Conservation (phyloP, 2,797 vertebrate species). For the Leuciscus waleckii region DNA sequence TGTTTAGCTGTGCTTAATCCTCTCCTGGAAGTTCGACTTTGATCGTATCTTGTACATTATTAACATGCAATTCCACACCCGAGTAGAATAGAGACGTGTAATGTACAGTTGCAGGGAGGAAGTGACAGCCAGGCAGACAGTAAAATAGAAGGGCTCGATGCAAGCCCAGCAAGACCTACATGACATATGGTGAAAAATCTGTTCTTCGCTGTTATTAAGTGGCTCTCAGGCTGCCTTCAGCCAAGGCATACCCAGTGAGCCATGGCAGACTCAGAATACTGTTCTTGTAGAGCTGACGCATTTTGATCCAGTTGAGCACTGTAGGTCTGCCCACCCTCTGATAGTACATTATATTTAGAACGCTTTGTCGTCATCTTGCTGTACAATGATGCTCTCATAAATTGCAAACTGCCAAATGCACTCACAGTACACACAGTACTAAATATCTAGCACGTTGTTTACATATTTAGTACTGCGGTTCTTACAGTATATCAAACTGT, state of each 20-base stretch:
- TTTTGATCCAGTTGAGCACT: conserved; percentile 43
- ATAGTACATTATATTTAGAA: conserved; percentile 55
- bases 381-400: conserved; percentile 26
- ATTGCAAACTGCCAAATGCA: conserved; percentile 13
- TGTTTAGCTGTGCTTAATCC: conserved; percentile 27
- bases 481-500: neutral
- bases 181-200: conserved; percentile 67
- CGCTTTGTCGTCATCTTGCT: conserved; percentile 54
- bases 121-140: neutral
- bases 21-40: conserved; percentile 15
- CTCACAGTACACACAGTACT: neutral
- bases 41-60: conserved; percentile 12
- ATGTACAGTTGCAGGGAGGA: conserved; percentile 42
- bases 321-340: conserved; percentile 52
- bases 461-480: neutral
- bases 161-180: conserved; percentile 53
- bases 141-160: conserved; percentile 30
- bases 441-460: neutral
- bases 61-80: neutral
- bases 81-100: conserved; percentile 44
- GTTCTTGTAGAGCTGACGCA: conserved; percentile 57
- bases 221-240: conserved; percentile 51
- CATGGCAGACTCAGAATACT: conserved; percentile 34
- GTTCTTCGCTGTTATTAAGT: conserved; percentile 60
- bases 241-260: conserved; percentile 33